phyloP scores from a whole-genome alignment of 2,797 vertebrate species.

The Apogon talboti region DNA sequence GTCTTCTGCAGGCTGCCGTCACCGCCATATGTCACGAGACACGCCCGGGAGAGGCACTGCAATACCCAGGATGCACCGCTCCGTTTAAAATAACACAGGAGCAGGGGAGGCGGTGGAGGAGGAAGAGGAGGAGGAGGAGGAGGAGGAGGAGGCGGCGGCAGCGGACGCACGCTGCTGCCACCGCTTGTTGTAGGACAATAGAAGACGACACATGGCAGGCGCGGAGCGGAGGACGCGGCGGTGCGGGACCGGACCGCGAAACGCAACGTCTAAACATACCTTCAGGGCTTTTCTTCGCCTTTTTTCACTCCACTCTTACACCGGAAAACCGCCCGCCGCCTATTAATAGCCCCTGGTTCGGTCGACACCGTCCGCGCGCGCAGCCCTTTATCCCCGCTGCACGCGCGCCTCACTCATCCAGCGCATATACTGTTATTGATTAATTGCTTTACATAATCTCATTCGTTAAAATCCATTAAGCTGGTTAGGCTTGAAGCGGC shows the following conservation, averaged over 20 bases:
- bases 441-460: slow-evolving; percentile 68
- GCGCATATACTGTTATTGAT: slow-evolving; percentile 52
- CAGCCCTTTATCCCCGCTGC: slow-evolving; percentile 1
- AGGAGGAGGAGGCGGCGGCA: slow-evolving; percentile 24
- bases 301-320: background rate
- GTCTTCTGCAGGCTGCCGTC: slow-evolving; percentile 53
- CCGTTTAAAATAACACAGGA: slow-evolving; percentile 72
- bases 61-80: slow-evolving; percentile 79
- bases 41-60: slow-evolving; percentile 81
- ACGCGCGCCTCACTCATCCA: background rate
- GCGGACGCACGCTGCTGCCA: slow-evolving; percentile 57
- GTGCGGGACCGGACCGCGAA: background rate
- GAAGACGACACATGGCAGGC: slow-evolving; percentile 79
- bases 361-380: slow-evolving; percentile 15
- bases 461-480: slow-evolving; percentile 66
- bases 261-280: slow-evolving; percentile 8
- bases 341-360: slow-evolving; percentile 44
- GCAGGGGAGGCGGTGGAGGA: slow-evolving; percentile 12
- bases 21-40: slow-evolving; percentile 79
- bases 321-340: slow-evolving; percentile 40
- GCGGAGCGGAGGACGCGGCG: slow-evolving; percentile 11
- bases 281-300: background rate
- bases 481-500: slow-evolving; percentile 47
- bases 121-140: slow-evolving; percentile 23
- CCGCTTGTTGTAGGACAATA: slow-evolving; percentile 80